phyloP scores from a whole-genome alignment of 1,140 invertebrate species.

The Notospermus geniculatus region DNA sequence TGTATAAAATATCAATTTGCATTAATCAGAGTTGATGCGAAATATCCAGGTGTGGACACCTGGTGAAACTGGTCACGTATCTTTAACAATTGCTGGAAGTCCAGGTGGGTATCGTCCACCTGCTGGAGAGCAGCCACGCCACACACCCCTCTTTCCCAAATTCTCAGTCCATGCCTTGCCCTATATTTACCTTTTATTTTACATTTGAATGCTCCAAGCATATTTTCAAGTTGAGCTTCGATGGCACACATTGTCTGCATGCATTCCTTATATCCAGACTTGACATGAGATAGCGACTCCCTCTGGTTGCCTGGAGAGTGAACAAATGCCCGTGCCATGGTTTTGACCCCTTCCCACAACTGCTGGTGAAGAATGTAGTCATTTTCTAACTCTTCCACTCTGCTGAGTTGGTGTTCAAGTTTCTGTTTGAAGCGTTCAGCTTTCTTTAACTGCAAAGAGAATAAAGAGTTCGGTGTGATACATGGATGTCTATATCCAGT shows the following conservation, averaged over 20 bases:
- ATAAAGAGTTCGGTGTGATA: no score
- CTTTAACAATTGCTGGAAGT: no score
- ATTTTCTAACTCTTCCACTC: slow-evolving; percentile 61
- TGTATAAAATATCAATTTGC: no score
- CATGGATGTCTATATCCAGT: no score
- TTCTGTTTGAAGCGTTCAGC: neutral
- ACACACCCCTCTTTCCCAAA: no score
- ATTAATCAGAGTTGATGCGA: no score
- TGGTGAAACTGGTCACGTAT: no score
- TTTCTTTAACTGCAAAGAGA: neutral
- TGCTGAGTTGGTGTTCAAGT: neutral
- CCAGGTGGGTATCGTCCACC: no score
- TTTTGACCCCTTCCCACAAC: slow-evolving; percentile 58
- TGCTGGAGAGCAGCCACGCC: no score
- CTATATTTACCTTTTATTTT: slow-evolving; percentile 60
- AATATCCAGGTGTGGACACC: no score
- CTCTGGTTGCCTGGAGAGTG: slow-evolving; percentile 57
- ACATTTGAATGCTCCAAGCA: slow-evolving; percentile 61
- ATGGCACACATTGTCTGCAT: slow-evolving; percentile 60
- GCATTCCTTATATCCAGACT: slow-evolving; percentile 61
- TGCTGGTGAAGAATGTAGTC: slow-evolving; percentile 59
- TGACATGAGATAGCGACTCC: slow-evolving; percentile 58
- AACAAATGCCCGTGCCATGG: slow-evolving; percentile 60
- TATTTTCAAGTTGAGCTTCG: slow-evolving; percentile 60
- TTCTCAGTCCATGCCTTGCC: no score